Base-by-base conservation (phyloP, 2,888 invertebrate species). In the Crossocerus cetratus region DNA sequence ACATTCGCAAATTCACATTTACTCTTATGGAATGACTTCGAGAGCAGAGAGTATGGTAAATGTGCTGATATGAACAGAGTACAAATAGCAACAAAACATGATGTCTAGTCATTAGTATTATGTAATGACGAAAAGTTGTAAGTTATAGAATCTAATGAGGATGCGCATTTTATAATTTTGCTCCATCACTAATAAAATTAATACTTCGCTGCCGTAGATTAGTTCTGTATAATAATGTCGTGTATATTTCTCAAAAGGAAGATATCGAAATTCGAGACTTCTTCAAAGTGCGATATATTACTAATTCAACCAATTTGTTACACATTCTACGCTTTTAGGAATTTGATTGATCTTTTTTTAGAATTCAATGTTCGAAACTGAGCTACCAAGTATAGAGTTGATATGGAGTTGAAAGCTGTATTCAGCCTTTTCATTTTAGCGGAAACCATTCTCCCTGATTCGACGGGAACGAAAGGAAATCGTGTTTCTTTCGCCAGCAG, bases 21-120 rank as follows among this genome's bases (percentile, higher is more conserved):
- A 49, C 16, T 68, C 44, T 5, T 2, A 13, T 21, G 54, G 16
- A 53, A 49, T 65, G 49, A 42, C 60, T 49, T 49, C 8, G 32
- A 20, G 57, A 44, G 54, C 43, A 21, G 45, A 32, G 45, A 54
- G 45, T 53, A 49, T 54, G 56, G 16, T 53, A 61, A 58, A 73
- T 65, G 57, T 66, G 65, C 68, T 69, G 43, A 49, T 56, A 65
- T 14, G 53, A 32, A 22, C 55, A 62, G 21, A 75, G 69, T 77
- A 77, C 83, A 84, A 85, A 85, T 86, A 84, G 85, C 85, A 87
- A 85, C 80, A 77, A 58, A 67, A 82, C 87, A 87, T 87, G 86
- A 82, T 82, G 88, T 88, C 88, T 88, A 88, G 88, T 88, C 88
- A 86, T 86, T 80, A 86, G 83, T 86, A 84, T 87, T 84, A 81